Conservation (phyloP, 2,888 invertebrate genomes). For the Arrhopalites spinosus region DNA sequence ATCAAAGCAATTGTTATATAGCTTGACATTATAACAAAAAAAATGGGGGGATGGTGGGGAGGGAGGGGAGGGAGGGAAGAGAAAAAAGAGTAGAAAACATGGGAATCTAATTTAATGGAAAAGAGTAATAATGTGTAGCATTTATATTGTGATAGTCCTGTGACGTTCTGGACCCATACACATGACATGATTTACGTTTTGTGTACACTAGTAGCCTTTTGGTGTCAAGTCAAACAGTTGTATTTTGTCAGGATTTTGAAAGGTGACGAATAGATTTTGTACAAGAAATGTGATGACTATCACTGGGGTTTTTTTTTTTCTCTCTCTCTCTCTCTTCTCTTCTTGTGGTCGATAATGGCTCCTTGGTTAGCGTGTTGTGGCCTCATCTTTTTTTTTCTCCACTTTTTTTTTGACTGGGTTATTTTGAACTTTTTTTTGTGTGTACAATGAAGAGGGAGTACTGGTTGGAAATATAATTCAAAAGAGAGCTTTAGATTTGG, state of each 20-base stretch:
- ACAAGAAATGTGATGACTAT: conserved; percentile 1
- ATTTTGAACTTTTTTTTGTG: too few relatives aligned
- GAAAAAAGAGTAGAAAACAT: not conserved
- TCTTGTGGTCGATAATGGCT: not conserved
- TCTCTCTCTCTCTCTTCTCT: not conserved
- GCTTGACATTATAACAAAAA: not conserved
- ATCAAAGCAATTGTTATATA: not conserved
- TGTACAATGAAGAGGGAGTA: too few relatives aligned
- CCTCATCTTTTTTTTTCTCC: not conserved
- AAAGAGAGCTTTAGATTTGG: too few relatives aligned
- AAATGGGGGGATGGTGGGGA: not conserved
- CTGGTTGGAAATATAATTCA: too few relatives aligned
- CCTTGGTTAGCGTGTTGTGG: not conserved
- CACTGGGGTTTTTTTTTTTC: not conserved
- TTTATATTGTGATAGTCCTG: not conserved
- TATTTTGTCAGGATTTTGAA: conserved; percentile 6
- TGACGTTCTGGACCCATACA: not conserved
- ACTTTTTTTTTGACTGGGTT: too few relatives aligned
- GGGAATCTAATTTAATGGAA: not conserved
- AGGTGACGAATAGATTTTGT: conserved; percentile 13
- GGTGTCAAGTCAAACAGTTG: not conserved
- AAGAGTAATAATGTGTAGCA: not conserved
- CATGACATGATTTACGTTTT: not conserved
- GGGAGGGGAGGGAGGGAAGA: not conserved
- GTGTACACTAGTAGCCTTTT: not conserved